Evolutionary conservation across 2,113 vertebrate species (phyloP), one percentile per base, ranked within the genome.

Genomic region (Macaca nemestrina): DNA sequence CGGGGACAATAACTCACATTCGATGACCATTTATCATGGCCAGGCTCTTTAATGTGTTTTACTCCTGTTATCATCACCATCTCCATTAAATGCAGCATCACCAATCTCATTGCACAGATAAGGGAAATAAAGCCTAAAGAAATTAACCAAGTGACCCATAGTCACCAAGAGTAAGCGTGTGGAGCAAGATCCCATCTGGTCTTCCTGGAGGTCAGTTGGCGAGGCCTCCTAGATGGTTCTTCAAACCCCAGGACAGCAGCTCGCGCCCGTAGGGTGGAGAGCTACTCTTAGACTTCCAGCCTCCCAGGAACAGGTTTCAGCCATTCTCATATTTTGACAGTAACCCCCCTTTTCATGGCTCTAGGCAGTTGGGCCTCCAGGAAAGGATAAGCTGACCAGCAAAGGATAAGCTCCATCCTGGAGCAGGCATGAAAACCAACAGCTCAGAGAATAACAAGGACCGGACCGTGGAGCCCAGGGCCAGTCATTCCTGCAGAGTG

Each of bases 101-200:
- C 48, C 14, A 72, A 8, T 7, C 30, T 6, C 8, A 23, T 35
- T 3, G 50, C 16, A 14, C n/a, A 59, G 38, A 38, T 1, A 16
- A 17, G 22, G 13, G 2, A n/a, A 43, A 45, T n/a, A 23, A 3
- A 14, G 59, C 48, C 43, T 6, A n/a, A 13, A 25, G n/a, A 5
- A 27, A 3, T 1, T 0, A 40, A 3, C 32, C 0, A 0, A 22
- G 11, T 0, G 0, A 35, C 5, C 48, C 16, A 3, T 1, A 48
- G 67, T 30, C 90, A 27, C 43, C 23, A 16, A 18, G 14, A 2
- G 38, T 6, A 35, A 8, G 1, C 0, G 0, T 16, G 45, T 3
- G 0, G 3, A 6, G 23, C 3, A 57, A 14, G 0, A 12, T 40
- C 43, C 67, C 5, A 5, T 32, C 70, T 0, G 0, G 45, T 18